These are phyloP conservation scores for Aporophyla nigra DNA, from an alignment of 2,888 invertebrate genomes.

Conservation along the genomic window DNA sequence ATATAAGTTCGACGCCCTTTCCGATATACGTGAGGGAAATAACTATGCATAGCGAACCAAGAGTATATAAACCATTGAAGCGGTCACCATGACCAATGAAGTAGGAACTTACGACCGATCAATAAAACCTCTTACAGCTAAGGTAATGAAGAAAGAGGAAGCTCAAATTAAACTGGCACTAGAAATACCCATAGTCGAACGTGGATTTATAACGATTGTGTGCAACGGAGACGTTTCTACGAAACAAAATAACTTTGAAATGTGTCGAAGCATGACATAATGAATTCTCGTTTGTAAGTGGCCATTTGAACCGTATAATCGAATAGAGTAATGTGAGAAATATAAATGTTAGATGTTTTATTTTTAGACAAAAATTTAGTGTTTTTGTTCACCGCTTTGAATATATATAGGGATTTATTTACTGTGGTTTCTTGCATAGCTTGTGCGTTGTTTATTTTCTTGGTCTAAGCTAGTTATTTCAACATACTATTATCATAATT, in stretches of 20 bases:
- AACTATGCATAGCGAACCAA: slow-evolving; percentile 80
- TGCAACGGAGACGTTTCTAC: slow-evolving; percentile 74
- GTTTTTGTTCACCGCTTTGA: slow-evolving; percentile 48
- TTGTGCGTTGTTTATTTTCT: slow-evolving; percentile 19
- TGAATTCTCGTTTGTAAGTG: slow-evolving; percentile 68
- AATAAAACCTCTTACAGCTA: slow-evolving; percentile 66
- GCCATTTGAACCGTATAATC: slow-evolving; percentile 59
- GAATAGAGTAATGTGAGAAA: slow-evolving; percentile 63
- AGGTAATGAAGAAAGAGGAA: slow-evolving; percentile 70
- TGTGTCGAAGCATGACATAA: slow-evolving; percentile 73
- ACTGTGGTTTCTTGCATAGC: slow-evolving; percentile 35
- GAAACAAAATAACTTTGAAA: slow-evolving; percentile 81
- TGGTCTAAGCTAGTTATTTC: not conserved
- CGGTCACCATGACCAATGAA: slow-evolving; percentile 77
- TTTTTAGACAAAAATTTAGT: slow-evolving; percentile 48
- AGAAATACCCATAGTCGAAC: slow-evolving; percentile 69
- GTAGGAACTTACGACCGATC: slow-evolving; percentile 72
- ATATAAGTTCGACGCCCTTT: slow-evolving; percentile 71
- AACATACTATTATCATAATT: no score
- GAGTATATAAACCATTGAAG: slow-evolving; percentile 81
- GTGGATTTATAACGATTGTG: slow-evolving; percentile 81
- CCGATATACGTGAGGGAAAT: slow-evolving; percentile 72
- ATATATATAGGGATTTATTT: slow-evolving; percentile 49
- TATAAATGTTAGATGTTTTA: slow-evolving; percentile 53
- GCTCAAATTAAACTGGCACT: slow-evolving; percentile 73